Evolutionary conservation across 2,113 vertebrate genomes (phyloP).

Genomic region (Alethe diademata): DNA sequence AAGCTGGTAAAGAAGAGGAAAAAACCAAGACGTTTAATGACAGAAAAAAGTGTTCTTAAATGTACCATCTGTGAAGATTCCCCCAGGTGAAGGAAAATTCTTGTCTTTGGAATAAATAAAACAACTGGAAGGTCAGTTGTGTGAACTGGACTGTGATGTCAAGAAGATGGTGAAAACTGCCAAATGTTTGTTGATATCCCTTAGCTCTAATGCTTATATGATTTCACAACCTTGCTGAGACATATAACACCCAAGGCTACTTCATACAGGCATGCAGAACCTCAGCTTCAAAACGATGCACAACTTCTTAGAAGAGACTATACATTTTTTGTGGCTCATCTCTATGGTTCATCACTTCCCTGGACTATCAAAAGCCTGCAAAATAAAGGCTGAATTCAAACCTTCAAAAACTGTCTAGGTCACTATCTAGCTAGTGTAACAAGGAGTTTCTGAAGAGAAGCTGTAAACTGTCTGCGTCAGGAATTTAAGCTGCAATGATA

Average conservation of each 20-base stretch:
- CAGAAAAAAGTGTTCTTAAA: neutral
- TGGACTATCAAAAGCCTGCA: neutral
- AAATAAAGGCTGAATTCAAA: neutral
- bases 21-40: neutral
- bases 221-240: neutral
- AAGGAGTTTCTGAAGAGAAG: neutral
- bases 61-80: neutral
- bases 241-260: neutral
- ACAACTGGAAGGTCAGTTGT: neutral
- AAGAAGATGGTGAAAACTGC: neutral
- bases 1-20: neutral
- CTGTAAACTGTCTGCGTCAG: neutral
- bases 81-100: neutral
- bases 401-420: neutral
- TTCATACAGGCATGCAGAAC: neutral
- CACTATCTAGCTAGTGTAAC: neutral
- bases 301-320: neutral
- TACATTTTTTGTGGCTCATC: neutral
- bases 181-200: neutral
- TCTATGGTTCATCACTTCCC: neutral
- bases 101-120: neutral
- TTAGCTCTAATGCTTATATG: neutral
- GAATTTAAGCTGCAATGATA: neutral
- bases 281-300: neutral
- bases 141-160: neutral